Evolutionary conservation across 2,888 invertebrate species (phyloP).

Genomic region (Thelaira solivaga): DNA sequence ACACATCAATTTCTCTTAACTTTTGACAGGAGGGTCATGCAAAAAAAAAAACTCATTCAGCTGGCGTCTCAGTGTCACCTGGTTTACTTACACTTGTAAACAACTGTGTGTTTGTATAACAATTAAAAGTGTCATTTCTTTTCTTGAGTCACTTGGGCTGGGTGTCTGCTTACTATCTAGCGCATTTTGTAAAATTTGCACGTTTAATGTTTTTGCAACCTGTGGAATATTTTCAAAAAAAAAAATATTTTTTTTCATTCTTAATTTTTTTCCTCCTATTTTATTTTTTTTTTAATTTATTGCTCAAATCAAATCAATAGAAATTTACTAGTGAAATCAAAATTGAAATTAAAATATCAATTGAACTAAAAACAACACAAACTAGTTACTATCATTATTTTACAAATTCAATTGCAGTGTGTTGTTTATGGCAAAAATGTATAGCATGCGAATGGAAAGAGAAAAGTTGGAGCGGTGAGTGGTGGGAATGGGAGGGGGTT

Average conservation of each 20-base stretch:
- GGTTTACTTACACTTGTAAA: too few species aligned
- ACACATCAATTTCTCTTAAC: too few species aligned
- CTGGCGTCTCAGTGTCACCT: too few species aligned
- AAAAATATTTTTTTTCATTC: not conserved
- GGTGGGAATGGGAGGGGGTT: too few species aligned
- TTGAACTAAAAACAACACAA: slow-evolving; percentile 1
- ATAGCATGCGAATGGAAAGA: too few species aligned
- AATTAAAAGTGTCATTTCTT: not conserved
- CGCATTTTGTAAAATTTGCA: slow-evolving; percentile 14
- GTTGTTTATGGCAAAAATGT: slow-evolving; percentile 11
- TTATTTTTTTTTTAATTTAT: too few species aligned
- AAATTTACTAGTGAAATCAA: slow-evolving; percentile 36
- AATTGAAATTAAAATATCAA: slow-evolving; percentile 41
- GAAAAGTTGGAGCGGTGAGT: too few species aligned
- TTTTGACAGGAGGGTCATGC: too few species aligned
- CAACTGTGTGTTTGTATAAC: too few species aligned
- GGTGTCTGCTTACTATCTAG: not conserved
- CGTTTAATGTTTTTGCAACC: slow-evolving; percentile 36
- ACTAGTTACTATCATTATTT: too few species aligned
- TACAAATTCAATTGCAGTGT: slow-evolving; percentile 17
- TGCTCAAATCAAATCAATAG: slow-evolving; percentile 13
- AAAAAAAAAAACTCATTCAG: too few species aligned
- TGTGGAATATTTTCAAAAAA: slow-evolving; percentile 51
- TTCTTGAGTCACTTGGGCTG: too few species aligned
- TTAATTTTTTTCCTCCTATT: not conserved